phyloP scores from a whole-genome alignment of 2,113 vertebrate genomes.

The Siniperca chuatsi region DNA sequence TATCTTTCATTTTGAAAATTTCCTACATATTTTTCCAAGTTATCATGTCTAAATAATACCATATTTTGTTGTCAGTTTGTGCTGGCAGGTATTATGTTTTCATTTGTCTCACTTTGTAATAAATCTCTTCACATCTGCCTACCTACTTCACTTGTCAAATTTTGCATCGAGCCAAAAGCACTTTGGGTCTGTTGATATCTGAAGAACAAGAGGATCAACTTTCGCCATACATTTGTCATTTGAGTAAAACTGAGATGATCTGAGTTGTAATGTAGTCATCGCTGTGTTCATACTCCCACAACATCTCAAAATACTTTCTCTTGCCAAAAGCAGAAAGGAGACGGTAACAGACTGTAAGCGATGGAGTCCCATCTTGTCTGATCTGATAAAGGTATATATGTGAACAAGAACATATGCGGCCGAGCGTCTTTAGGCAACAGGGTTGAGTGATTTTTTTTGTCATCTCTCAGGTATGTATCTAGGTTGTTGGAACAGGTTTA shows the following conservation, averaged over 20 bases:
- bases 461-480: conserved; percentile 64
- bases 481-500: conserved; percentile 70
- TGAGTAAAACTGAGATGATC: not conserved
- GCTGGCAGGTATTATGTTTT: not conserved
- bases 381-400: conserved; percentile 8
- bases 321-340: not conserved
- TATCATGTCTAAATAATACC: not conserved
- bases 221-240: conserved; percentile 5
- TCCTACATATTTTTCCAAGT: not conserved
- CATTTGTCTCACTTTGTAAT: conserved; percentile 35
- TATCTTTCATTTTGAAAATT: too few relatives aligned
- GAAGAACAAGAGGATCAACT: conserved; percentile 11
- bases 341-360: not conserved
- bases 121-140: conserved; percentile 20
- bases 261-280: not conserved
- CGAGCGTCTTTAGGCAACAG: conserved; percentile 6
- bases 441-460: conserved; percentile 16
- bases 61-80: not conserved
- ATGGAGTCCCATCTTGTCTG: not conserved
- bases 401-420: conserved; percentile 9
- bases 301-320: not conserved
- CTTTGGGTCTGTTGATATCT: not conserved
- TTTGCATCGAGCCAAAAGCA: conserved; percentile 20
- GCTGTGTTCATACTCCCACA: conserved; percentile 11
- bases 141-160: not conserved